phyloP scores from a whole-genome alignment of 2,888 invertebrate species.

The Salpingus planirostris region DNA sequence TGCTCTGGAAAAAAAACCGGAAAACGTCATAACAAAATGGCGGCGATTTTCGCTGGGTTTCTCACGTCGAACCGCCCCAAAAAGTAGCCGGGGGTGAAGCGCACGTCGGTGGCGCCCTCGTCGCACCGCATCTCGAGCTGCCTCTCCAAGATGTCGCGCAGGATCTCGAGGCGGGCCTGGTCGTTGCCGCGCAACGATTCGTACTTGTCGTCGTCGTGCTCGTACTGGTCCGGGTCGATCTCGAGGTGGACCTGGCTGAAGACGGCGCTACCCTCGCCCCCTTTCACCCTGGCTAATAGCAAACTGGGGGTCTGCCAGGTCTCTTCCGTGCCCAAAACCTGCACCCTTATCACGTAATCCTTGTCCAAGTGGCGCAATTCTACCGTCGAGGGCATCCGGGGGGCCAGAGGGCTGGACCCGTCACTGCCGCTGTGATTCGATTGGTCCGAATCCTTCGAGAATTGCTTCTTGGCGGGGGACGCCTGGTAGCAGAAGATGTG shows the following conservation, averaged over 20 bases:
- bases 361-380: conserved; percentile 45
- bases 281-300: conserved; percentile 56
- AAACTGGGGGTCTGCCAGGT: conserved; percentile 83
- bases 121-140: conserved; percentile 60
- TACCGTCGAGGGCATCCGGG: conserved; percentile 37
- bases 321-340: conserved; percentile 73
- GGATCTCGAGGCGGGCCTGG: conserved; percentile 65
- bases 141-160: conserved; percentile 62
- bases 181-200: conserved; percentile 53
- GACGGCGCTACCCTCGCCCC: conserved; percentile 62
- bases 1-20: conserved; percentile 46
- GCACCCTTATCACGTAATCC: conserved; percentile 57
- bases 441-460: conserved; percentile 61
- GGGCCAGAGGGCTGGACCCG: conserved; percentile 38
- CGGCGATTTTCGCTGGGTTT: conserved; percentile 5
- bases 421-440: conserved; percentile 29
- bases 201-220: conserved; percentile 52
- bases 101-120: conserved; percentile 26
- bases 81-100: conserved; percentile 63
- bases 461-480: conserved; percentile 72
- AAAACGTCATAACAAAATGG: neutral
- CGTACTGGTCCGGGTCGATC: conserved; percentile 61
- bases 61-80: conserved; percentile 74
- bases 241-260: conserved; percentile 82
- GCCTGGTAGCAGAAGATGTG: conserved; percentile 84